Percentiles rank a stretch among this genome's conserved stretches.
Conservation (phyloP, 2,113 vertebrate genomes). For the Perccottus glenii region DNA sequence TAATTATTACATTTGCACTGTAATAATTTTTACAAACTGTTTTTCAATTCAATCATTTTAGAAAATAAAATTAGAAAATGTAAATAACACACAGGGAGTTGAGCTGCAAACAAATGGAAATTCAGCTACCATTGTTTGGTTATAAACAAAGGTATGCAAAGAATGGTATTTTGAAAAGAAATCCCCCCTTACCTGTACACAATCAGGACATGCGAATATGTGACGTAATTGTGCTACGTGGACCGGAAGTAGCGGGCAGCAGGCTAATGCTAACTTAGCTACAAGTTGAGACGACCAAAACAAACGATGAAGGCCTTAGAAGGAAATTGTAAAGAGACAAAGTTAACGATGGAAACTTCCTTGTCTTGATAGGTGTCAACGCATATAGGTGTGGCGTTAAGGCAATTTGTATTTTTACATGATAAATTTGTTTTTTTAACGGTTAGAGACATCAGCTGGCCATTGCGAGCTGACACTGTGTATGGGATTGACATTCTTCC, state of each 20-base stretch:
- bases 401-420: background rate
- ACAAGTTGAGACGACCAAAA: constrained; percentile 69
- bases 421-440: background rate
- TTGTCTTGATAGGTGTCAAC: background rate
- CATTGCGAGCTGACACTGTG: constrained; percentile 30
- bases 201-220: background rate
- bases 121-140: no score
- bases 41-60: no score
- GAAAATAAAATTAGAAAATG: no score
- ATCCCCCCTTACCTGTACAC: background rate
- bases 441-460: constrained; percentile 7
- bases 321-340: constrained; percentile 7
- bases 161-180: no score
- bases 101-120: no score
- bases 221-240: constrained; percentile 76
- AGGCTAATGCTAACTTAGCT: constrained; percentile 53
- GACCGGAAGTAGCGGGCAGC: constrained; percentile 70
- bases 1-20: no score
- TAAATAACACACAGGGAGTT: no score
- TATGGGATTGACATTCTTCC: background rate
- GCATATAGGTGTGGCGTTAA: no score
- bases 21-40: no score
- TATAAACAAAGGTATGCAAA: no score
- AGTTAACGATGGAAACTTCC: background rate
- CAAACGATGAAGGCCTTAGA: constrained; percentile 57